These are phyloP conservation scores for Acanthurus tractus DNA, from an alignment of 2,797 vertebrate genomes.

Conservation along the genomic window DNA sequence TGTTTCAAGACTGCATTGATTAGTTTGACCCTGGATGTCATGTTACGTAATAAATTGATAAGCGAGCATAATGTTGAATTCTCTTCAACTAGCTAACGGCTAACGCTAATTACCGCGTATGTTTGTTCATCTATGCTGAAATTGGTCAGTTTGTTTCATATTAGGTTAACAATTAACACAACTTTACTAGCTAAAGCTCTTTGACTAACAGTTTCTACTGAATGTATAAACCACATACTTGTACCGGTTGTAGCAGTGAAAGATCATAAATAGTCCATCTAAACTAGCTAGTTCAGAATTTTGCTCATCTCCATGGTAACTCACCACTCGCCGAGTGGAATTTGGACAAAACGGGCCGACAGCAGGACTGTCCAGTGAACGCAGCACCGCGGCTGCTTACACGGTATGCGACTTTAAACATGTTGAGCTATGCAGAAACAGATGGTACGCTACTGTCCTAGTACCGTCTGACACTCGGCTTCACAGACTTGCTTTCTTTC, in stretches of 20 bases:
- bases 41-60: background rate
- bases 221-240: no score
- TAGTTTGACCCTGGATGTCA: background rate
- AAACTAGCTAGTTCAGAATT: background rate
- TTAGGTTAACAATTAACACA: no score
- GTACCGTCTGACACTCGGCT: background rate
- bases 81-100: background rate
- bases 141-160: background rate
- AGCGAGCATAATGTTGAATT: background rate
- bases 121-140: background rate
- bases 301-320: constrained; percentile 57
- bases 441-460: background rate
- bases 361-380: constrained; percentile 19
- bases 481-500: background rate
- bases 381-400: constrained; percentile 24
- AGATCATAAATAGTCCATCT: no score
- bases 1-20: background rate
- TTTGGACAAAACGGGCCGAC: constrained; percentile 29
- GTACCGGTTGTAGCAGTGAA: background rate
- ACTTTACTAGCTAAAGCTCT: background rate
- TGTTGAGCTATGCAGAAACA: constrained; percentile 33
- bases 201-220: background rate
- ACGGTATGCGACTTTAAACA: constrained; percentile 61
- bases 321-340: constrained; percentile 79
- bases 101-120: background rate